Base-by-base conservation (phyloP, 53 echinoderm and acorn worm species). In the Stichopus horrens region DNA sequence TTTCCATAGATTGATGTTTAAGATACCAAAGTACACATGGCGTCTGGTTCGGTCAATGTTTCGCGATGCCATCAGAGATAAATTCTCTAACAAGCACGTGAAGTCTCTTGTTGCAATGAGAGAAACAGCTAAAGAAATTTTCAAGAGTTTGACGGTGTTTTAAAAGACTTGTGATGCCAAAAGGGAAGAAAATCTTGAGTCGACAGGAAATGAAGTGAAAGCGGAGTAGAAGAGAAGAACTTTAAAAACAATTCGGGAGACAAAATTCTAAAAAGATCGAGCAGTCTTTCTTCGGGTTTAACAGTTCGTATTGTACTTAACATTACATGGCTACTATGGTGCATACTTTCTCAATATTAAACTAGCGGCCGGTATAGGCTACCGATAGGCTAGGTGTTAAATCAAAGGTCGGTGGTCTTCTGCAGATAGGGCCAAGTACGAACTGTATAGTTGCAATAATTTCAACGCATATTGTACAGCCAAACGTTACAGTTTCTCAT, bases 21-120 rank as follows among this genome's bases (percentile, higher is more conserved):
- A 57, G 81, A 81, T 81, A 81, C 14, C 14, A 58, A 81, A 81
- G 58, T 81, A 57, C 81, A 81, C 14, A 8, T 57, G 81, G 81
- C 81, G 81, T 57, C 81, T 57, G 81, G 81, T 19, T 81, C 57
- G 57, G 81, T 81, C 81, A 57, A 58, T 56, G 21, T 9, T 56
- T 81, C 57, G 58, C 22, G 81, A 81, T 81, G 20, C 57, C 81
- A 81, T 56, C 16, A 6, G 53, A 81, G 81, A 81, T 81, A 56
- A 81, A 18, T 56, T 16, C 16, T 81, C 6, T 56, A 55, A 81
- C 58, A 56, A 81, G 81, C 81, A 81, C 81, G 22, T 58, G 5
- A 53, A 57, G 81, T 81, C 81, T 81, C 81, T 56, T 81, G 57
- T 81, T 81, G 81, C 81, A 81, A 81, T 18, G 52, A 77, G 53